These are phyloP conservation scores for Homarus gammarus DNA, from an alignment of 2,888 invertebrate species.

Conservation along the genomic window DNA sequence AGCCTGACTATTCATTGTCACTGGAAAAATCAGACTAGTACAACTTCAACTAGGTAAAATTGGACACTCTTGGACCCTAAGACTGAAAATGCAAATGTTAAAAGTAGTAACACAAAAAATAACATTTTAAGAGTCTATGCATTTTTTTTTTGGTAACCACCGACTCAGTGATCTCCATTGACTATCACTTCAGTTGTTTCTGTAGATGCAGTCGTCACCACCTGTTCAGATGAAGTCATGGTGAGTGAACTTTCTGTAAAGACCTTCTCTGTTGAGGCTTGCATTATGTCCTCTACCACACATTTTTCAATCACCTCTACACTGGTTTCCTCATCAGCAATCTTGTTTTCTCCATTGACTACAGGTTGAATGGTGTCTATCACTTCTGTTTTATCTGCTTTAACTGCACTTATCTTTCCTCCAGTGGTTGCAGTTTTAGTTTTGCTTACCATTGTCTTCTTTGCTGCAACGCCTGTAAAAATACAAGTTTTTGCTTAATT, in stretches of 20 bases:
- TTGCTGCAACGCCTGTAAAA: conserved; percentile 52
- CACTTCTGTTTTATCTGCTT: conserved; percentile 30
- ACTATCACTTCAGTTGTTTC: conserved; percentile 63
- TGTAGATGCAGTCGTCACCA: conserved; percentile 43
- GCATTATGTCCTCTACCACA: conserved; percentile 58
- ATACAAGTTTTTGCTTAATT: no score
- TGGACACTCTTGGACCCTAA: conserved; percentile 66
- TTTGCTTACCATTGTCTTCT: conserved; percentile 51
- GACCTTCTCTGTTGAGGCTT: conserved; percentile 43
- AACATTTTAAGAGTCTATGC: conserved; percentile 28
- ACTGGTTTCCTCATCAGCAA: conserved; percentile 70
- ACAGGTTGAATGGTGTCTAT: conserved; percentile 20
- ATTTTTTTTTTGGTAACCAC: conserved; percentile 24
- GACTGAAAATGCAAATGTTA: conserved; percentile 56
- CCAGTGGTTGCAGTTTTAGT: conserved; percentile 33
- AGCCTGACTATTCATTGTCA: conserved; percentile 42
- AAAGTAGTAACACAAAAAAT: conserved; percentile 31
- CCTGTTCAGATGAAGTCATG: conserved; percentile 36
- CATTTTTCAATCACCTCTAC: conserved; percentile 70
- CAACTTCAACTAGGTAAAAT: conserved; percentile 54
- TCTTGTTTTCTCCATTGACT: conserved; percentile 72
- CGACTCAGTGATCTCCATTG: conserved; percentile 66
- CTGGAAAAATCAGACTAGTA: conserved; percentile 58
- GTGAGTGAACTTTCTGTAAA: conserved; percentile 31
- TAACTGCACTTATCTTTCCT: conserved; percentile 35